A percentile compares a stretch with the other conserved stretches of the same genome.
Evolutionary conservation across 2,113 vertebrate species (phyloP).

Genomic region (Pavo muticus): DNA sequence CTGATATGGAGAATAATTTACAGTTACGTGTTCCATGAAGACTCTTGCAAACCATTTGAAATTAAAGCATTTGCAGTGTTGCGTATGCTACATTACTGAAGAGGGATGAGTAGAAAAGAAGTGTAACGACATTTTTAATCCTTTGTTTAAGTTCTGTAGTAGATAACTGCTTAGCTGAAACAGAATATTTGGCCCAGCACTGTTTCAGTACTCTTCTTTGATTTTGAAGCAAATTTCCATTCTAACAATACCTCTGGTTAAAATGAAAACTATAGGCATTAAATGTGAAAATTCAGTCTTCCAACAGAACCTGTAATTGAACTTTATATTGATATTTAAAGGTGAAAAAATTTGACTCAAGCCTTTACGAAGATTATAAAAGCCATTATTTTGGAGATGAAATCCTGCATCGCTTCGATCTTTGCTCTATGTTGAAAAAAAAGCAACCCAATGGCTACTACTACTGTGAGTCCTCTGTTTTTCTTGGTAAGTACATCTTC

Average conservation of each 20-base stretch:
- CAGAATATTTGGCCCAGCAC: not conserved
- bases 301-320: not conserved
- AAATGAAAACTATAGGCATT: not conserved
- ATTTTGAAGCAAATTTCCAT: not conserved
- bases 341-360: constrained; percentile 90
- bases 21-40: not conserved
- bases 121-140: not conserved
- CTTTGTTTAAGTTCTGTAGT: not conserved
- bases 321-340: constrained; percentile 76
- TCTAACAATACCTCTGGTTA: not conserved
- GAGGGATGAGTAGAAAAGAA: not conserved
- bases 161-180: not conserved
- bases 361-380: constrained; percentile 84
- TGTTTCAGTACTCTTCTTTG: not conserved
- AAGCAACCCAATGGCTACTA: constrained; percentile 93
- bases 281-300: not conserved
- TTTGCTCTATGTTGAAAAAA: constrained; percentile 96
- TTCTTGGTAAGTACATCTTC: constrained; percentile 83
- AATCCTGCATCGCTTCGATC: constrained; percentile 85
- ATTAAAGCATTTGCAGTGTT: not conserved
- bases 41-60: not conserved
- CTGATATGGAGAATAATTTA: not conserved
- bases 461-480: constrained; percentile 89
- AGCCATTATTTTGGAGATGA: constrained; percentile 90
- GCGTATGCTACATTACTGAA: not conserved